These are phyloP conservation scores for Trimorus sp. DNA, from an alignment of 2,888 invertebrate species.

Conservation along the genomic window DNA sequence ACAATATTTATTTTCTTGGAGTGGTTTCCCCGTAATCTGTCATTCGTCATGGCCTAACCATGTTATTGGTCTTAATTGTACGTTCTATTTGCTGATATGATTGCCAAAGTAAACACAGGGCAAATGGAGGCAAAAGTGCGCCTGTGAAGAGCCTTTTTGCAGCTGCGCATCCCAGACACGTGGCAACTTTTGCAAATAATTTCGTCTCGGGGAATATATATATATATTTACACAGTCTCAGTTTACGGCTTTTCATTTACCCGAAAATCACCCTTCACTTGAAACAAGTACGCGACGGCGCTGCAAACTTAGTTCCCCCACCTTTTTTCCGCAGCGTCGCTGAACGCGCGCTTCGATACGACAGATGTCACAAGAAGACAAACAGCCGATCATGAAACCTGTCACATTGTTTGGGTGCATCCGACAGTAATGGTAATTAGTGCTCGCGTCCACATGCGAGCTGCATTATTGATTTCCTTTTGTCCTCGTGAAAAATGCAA, in stretches of 20 bases:
- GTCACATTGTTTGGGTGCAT: slow-evolving; percentile 62
- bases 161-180: slow-evolving; percentile 74
- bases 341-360: slow-evolving; percentile 68
- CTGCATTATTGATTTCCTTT: slow-evolving; percentile 59
- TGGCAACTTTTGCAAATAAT: slow-evolving; percentile 73
- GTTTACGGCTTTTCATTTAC: slow-evolving; percentile 76
- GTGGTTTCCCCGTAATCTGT: slow-evolving; percentile 36
- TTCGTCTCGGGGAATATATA: slow-evolving; percentile 50
- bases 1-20: slow-evolving; percentile 15
- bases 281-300: slow-evolving; percentile 47
- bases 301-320: slow-evolving; percentile 45
- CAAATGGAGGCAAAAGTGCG: slow-evolving; percentile 14
- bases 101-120: slow-evolving; percentile 60
- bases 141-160: slow-evolving; percentile 71
- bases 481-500: slow-evolving; percentile 34
- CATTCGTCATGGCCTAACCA: slow-evolving; percentile 55
- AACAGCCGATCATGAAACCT: slow-evolving; percentile 69
- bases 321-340: slow-evolving; percentile 44
- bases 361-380: slow-evolving; percentile 76
- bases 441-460: slow-evolving; percentile 44
- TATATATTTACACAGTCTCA: slow-evolving; percentile 63
- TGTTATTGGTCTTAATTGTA: slow-evolving; percentile 47
- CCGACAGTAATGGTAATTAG: slow-evolving; percentile 64
- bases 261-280: slow-evolving; percentile 61
- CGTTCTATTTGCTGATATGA: slow-evolving; percentile 65